Evolutionary conservation across 2,888 invertebrate genomes (phyloP).

Genomic region (Stramonita haemastoma): DNA sequence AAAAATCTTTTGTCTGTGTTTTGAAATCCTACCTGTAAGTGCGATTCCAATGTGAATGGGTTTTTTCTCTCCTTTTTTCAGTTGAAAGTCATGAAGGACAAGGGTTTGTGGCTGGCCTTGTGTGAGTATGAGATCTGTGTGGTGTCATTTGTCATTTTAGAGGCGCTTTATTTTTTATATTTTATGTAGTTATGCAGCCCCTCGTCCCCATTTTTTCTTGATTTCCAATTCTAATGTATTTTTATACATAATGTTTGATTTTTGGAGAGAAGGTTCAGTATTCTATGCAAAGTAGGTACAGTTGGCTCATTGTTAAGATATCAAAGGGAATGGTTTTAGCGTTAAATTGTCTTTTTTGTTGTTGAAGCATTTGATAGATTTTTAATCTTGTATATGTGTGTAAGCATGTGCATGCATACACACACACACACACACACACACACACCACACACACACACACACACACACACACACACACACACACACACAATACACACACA

Average conservation of each 20-base stretch:
- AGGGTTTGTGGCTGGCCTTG: slow-evolving; percentile 33
- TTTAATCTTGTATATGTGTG: neutral
- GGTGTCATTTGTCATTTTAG: neutral
- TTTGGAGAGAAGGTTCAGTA: no score
- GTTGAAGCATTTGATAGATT: neutral
- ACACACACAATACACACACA: no score
- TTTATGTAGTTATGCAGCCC: neutral
- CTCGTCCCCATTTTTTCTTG: no score
- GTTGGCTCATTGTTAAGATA: no score
- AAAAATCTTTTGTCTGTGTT: neutral
- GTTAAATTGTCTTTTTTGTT: neutral
- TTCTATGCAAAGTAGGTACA: no score
- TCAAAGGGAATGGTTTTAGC: no score
- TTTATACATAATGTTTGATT: no score
- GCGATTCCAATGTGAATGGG: no score
- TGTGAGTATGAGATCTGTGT: slow-evolving; percentile 23
- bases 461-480: neutral
- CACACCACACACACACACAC: neutral
- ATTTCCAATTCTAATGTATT: no score
- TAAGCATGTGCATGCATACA: neutral
- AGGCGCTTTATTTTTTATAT: no score
- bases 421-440: neutral
- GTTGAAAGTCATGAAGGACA: slow-evolving; percentile 43
- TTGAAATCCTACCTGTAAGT: neutral
- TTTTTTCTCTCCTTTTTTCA: slow-evolving; percentile 13